Evolutionary conservation across 2,888 invertebrate species (phyloP).

Genomic region (Dione vanillae): DNA sequence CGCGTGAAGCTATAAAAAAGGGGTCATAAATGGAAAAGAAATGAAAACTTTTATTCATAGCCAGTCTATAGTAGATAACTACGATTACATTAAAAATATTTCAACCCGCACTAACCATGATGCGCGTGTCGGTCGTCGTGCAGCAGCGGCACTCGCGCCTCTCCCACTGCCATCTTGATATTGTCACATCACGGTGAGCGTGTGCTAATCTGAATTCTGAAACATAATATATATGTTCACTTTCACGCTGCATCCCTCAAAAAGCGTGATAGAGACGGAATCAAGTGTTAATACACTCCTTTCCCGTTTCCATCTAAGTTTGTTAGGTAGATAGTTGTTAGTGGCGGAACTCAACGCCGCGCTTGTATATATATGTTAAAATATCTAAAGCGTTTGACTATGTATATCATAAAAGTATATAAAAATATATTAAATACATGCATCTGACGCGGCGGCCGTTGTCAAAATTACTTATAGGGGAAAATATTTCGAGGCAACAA

Average conservation of each 20-base stretch:
- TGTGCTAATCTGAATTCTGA: neutral
- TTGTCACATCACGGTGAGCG: conserved; percentile 39
- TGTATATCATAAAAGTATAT: too few relatives aligned
- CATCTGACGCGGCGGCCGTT: too few relatives aligned
- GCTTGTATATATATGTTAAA: too few relatives aligned
- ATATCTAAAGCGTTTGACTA: too few relatives aligned
- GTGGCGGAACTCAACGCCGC: too few relatives aligned
- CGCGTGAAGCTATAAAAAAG: neutral
- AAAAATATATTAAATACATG: too few relatives aligned
- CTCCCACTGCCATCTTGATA: conserved; percentile 62
- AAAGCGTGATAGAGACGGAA: neutral
- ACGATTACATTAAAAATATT: neutral
- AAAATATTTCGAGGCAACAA: too few relatives aligned
- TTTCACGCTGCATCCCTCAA: neutral
- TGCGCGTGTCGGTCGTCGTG: conserved; percentile 55
- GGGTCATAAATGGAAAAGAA: neutral
- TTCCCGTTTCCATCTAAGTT: too few relatives aligned
- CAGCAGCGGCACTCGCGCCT: conserved; percentile 64
- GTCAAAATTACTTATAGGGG: too few relatives aligned
- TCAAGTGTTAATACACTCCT: too few relatives aligned
- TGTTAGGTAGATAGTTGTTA: too few relatives aligned
- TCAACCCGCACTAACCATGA: conserved; percentile 36
- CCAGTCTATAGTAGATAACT: neutral
- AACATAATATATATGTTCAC: neutral
- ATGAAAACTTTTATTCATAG: too few relatives aligned